Percentiles rank a stretch among this genome's conserved stretches.
phyloP scores from a whole-genome alignment of 2,888 invertebrate genomes.

The Lasioglossum malachurum region DNA sequence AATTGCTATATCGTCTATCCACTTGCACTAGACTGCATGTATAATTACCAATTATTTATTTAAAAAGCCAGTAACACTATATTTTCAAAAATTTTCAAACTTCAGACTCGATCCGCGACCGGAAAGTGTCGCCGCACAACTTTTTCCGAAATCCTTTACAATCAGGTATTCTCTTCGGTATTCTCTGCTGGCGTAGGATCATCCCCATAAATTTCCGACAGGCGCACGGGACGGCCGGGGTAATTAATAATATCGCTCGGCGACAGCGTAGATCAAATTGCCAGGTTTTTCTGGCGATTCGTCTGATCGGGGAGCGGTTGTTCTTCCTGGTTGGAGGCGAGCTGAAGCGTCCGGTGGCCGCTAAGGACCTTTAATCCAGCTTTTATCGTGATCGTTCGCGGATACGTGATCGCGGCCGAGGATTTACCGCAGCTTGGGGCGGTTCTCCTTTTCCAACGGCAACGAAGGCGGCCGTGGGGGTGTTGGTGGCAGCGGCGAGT shows the following conservation, averaged over 20 bases:
- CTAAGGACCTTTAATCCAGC: constrained; percentile 53
- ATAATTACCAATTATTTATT: background rate
- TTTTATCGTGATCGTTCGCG: constrained; percentile 54
- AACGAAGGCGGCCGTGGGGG: background rate
- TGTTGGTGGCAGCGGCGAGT: constrained; percentile 8
- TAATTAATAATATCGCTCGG: constrained; percentile 37
- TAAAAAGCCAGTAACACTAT: too few species aligned
- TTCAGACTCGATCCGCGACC: too few species aligned
- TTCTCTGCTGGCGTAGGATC: background rate
- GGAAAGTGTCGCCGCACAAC: too few species aligned
- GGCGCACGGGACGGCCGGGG: background rate
- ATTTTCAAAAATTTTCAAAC: too few species aligned
- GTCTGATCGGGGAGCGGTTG: constrained; percentile 1
- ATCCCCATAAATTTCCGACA: constrained; percentile 26
- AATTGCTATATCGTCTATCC: background rate
- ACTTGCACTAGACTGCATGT: background rate
- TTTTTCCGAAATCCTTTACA: too few species aligned
- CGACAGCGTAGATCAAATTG: constrained; percentile 23
- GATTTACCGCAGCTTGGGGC: constrained; percentile 41
- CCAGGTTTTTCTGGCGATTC: constrained; percentile 16
- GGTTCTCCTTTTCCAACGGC: constrained; percentile 4
- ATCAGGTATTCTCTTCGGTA: too few species aligned
- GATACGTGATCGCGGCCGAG: constrained; percentile 47
- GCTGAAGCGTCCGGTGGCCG: constrained; percentile 10
- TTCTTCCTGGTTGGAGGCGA: background rate